phyloP scores from a whole-genome alignment of 2,797 vertebrate species.

The Anisognathus igniventris region DNA sequence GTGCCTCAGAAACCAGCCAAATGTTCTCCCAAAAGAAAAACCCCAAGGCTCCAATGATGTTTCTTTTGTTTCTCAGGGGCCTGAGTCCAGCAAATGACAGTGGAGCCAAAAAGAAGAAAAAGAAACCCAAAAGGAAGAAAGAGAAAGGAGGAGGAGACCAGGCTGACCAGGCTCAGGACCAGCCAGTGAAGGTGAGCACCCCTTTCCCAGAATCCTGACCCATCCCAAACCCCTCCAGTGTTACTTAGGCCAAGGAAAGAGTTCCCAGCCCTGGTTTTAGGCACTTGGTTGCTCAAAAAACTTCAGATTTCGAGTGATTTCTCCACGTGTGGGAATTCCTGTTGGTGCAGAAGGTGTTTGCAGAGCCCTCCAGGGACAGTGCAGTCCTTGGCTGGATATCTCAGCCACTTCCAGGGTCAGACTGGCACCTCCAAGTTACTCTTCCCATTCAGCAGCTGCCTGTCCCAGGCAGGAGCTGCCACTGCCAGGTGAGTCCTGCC shows the following conservation, averaged over 20 bases:
- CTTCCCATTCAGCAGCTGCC: neutral
- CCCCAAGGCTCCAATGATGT: neutral
- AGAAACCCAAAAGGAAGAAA: constrained; percentile 96
- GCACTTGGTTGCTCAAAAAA: neutral
- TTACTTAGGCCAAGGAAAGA: neutral
- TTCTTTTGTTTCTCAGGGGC: constrained; percentile 77
- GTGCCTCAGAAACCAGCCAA: neutral
- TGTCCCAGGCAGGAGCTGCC: neutral
- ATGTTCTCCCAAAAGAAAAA: neutral
- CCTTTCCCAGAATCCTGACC: neutral
- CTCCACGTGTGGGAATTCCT: neutral
- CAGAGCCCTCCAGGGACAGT: neutral
- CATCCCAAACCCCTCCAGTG: neutral
- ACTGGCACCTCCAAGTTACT: neutral
- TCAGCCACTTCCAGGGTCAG: neutral
- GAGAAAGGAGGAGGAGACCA: constrained; percentile 84
- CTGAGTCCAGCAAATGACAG: constrained; percentile 87
- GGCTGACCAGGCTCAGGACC: constrained; percentile 82
- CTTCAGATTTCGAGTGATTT: neutral
- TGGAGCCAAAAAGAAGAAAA: constrained; percentile 97
- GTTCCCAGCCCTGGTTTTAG: neutral
- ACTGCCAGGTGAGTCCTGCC: neutral
- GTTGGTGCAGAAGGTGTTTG: neutral
- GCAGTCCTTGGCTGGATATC: neutral
- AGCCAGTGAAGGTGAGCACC: constrained; percentile 81